phyloP scores from a whole-genome alignment of 2,888 invertebrate genomes.

The Xanthia togata region DNA sequence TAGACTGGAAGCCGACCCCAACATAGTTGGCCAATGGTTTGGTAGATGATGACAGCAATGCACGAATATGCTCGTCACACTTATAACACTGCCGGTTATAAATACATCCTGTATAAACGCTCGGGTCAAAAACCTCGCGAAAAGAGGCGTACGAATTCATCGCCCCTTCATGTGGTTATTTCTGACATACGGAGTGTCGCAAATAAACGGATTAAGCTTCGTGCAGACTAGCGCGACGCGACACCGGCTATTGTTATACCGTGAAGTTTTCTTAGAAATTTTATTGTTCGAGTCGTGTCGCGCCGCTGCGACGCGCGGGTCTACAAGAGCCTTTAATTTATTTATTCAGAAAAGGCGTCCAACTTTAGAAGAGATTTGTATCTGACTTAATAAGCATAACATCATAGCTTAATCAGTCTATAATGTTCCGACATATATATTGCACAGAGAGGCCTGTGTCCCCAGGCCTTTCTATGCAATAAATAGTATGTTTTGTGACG shows the following conservation, averaged over 20 bases:
- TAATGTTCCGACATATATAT: too few species aligned
- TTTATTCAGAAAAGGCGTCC: too few species aligned
- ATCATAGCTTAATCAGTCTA: not conserved
- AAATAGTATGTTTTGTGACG: too few species aligned
- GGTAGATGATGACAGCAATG: constrained; percentile 34
- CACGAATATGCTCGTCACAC: constrained; percentile 45
- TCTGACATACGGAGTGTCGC: constrained; percentile 7
- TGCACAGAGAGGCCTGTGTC: too few species aligned
- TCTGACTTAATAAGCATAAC: not conserved
- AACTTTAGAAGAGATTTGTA: constrained; percentile 12
- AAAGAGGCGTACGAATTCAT: constrained; percentile 20
- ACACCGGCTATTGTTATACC: too few species aligned
- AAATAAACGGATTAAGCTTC: too few species aligned
- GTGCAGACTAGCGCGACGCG: too few species aligned
- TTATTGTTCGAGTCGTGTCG: too few species aligned
- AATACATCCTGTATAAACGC: constrained; percentile 8
- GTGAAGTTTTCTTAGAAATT: too few species aligned
- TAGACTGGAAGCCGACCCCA: not conserved
- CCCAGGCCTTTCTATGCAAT: too few species aligned
- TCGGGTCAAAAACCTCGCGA: constrained; percentile 37
- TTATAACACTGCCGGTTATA: not conserved
- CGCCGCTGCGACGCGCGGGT: too few species aligned
- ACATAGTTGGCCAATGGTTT: not conserved
- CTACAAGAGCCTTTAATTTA: too few species aligned
- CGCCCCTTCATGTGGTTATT: constrained; percentile 26